Percentiles rank a stretch among this genome's conserved stretches.
These are phyloP conservation scores for Parapristionchus giblindavisi DNA, from an alignment of 2,888 invertebrate species.

Conservation along the genomic window DNA sequence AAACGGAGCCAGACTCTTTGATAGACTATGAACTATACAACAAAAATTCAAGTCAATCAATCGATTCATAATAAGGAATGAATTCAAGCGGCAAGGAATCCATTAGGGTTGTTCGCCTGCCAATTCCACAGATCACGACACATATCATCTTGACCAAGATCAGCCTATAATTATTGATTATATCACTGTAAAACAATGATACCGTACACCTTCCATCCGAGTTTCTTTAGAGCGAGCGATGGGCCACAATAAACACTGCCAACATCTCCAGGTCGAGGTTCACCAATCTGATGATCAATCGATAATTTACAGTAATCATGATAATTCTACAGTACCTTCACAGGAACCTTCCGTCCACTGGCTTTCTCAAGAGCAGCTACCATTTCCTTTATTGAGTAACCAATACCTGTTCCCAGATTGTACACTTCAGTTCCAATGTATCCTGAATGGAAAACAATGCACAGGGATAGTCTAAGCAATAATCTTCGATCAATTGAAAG, in stretches of 20 bases:
- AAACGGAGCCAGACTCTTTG: no score
- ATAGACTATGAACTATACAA: no score
- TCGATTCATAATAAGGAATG: no score
- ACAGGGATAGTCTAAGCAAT: no score
- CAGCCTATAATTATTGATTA: conserved; percentile 36
- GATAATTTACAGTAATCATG: no score
- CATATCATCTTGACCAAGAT: conserved; percentile 61
- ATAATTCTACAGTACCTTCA: no score
- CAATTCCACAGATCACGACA: conserved; percentile 87
- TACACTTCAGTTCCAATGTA: conserved; percentile 77
- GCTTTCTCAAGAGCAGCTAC: conserved; percentile 87
- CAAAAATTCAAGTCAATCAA: no score
- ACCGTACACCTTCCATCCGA: conserved; percentile 80
- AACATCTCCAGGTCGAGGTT: conserved; percentile 85
- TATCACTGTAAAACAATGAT: neutral
- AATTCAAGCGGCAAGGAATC: conserved; percentile 72
- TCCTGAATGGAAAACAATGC: conserved; percentile 36
- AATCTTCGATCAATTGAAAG: neutral
- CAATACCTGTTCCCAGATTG: conserved; percentile 91
- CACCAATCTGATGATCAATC: conserved; percentile 70
- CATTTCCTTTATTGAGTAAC: conserved; percentile 85
- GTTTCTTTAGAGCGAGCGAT: conserved; percentile 80
- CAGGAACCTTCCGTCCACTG: conserved; percentile 77
- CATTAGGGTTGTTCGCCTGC: conserved; percentile 89
- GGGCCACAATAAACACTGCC: conserved; percentile 90